Base-by-base conservation (phyloP, 2,797 vertebrate species). In the Erpetoichthys calabaricus region DNA sequence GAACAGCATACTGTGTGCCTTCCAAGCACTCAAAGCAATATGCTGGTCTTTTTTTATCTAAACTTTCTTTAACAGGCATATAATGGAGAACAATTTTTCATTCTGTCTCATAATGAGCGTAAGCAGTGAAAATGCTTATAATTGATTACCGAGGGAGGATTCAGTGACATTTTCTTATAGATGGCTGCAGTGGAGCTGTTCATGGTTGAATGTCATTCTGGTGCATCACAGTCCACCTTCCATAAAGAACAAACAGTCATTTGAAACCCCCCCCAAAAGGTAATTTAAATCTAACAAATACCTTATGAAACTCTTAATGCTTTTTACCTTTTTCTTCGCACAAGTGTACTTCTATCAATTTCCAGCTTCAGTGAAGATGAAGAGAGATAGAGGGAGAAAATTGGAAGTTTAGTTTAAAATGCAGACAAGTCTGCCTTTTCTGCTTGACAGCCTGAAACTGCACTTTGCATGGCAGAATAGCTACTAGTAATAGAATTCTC, bases 401-500 rank as follows among this genome's bases (percentile, higher is more conserved):
- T 77, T 76, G 75, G 73, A 86, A 84, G 77, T 88, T 87, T 84
- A 79, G 80, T 90, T 90, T 91, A 88, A 91, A 90, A 91, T 89
- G 84, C 89, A 91, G 87, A 87, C 83, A 83, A 84, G 83, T 82
- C 80, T 84, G 63, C 76, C 68, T 77, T 92, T 91, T 93, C 88
- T 90, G 91, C 91, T 96, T 78, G 85, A 86, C 78, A 77, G 87
- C 81, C 87, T 89, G 85, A 91, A 91, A 94, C 81, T 84, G 77
- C 87, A 88, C 85, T 91, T 91, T 91, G 89, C 88, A 91, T 89
- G 85, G 86, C 81, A 89, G 85, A 89, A 80, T 81, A 90, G 82
- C 74, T 87, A 73, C 84, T 88, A 81, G 86, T 91, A 94, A 94
- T 92, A 90, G 89, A 92, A 93, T 91, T 91, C 83, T 84, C 78